phyloP scores from a whole-genome alignment of 2,113 vertebrate species.

The Serilophus lunatus region DNA sequence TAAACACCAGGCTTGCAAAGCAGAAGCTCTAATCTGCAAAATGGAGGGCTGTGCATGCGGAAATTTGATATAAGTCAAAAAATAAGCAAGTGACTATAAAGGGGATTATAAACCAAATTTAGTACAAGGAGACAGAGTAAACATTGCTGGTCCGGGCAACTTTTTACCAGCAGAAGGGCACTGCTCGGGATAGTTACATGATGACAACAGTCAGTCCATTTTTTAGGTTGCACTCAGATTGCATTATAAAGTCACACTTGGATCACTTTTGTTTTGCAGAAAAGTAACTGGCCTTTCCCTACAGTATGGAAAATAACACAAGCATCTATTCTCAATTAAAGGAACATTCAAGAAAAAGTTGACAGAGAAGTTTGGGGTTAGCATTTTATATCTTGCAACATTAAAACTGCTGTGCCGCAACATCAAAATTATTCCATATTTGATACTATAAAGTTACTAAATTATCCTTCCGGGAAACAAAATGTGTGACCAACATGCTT shows the following conservation, averaged over 20 bases:
- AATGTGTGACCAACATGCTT: not conserved
- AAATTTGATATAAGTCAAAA: not conserved
- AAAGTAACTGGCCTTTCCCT: not conserved
- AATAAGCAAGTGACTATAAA: not conserved
- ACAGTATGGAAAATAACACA: not conserved
- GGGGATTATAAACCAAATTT: not conserved
- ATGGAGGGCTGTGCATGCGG: not conserved
- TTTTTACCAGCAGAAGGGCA: not conserved
- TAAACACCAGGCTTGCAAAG: not conserved
- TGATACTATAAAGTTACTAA: not conserved
- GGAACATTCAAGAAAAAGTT: not conserved
- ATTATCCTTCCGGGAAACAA: accelerated
- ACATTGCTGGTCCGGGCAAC: not conserved
- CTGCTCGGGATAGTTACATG: accelerated
- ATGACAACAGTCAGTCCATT: not conserved
- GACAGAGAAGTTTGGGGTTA: not conserved
- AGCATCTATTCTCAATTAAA: not conserved
- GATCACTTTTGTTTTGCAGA: not conserved
- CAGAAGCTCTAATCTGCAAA: not conserved
- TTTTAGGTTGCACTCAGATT: not conserved
- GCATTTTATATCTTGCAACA: not conserved
- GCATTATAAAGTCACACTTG: not conserved
- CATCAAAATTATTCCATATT: not conserved
- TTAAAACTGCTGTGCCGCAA: not conserved
- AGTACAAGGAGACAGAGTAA: not conserved